phyloP scores from a whole-genome alignment of 2,113 vertebrate genomes.

The Salvelinus namaycush region DNA sequence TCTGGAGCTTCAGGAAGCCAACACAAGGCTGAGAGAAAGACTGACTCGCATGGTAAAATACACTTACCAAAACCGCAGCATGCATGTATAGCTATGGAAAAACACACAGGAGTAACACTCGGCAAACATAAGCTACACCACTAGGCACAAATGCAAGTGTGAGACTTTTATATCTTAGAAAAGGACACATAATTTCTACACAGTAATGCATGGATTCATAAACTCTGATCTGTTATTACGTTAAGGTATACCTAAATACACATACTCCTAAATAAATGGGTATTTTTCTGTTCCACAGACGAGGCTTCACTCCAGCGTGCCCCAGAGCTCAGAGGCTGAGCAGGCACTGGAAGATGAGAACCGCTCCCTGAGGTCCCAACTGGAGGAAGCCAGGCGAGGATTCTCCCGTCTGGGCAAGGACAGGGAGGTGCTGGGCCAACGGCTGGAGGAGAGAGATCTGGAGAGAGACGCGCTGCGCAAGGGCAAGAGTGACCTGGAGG shows the following conservation, averaged over 20 bases:
- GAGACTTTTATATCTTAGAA: neutral
- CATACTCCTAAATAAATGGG: no score
- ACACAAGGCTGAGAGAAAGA: conserved; percentile 64
- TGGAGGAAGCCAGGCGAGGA: conserved; percentile 79
- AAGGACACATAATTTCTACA: no score
- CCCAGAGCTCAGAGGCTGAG: conserved; percentile 36
- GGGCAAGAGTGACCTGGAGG: conserved; percentile 84
- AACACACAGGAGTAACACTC: neutral
- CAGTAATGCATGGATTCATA: no score
- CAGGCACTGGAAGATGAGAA: conserved; percentile 79
- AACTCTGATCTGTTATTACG: no score
- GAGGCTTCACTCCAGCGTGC: conserved; percentile 54
- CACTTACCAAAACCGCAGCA: neutral
- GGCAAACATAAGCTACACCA: neutral
- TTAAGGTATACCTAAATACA: no score
- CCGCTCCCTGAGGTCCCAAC: conserved; percentile 75
- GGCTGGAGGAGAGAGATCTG: conserved; percentile 81
- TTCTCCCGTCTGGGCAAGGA: conserved; percentile 76
- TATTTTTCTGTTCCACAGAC: conserved; percentile 34
- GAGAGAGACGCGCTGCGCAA: conserved; percentile 83
- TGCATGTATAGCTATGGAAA: neutral
- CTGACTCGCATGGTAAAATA: conserved; percentile 68
- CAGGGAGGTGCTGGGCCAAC: conserved; percentile 75
- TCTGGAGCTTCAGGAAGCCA: conserved; percentile 55
- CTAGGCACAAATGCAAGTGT: neutral